Evolutionary conservation across 2,113 vertebrate genomes (phyloP).

Genomic region (Odobenus rosmarus): DNA sequence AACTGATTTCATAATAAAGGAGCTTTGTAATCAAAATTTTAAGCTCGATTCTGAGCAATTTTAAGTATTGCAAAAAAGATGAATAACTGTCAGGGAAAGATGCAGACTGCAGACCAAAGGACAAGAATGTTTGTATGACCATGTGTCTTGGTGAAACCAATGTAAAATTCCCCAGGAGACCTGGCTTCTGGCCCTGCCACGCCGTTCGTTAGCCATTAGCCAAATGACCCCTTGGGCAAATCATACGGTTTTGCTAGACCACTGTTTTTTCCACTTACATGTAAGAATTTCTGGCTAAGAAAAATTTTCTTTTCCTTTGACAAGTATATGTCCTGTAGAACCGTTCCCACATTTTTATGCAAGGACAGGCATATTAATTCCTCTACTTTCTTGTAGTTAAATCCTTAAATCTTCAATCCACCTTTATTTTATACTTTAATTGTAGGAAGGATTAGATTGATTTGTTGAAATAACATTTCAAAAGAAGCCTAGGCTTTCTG

Average conservation of each 20-base stretch:
- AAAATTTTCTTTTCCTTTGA: not conserved
- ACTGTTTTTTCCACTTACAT: not conserved
- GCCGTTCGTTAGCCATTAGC: not conserved
- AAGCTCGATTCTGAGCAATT: not conserved
- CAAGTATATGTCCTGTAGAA: not conserved
- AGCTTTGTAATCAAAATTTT: not conserved
- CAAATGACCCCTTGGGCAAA: not conserved
- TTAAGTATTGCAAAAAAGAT: not conserved
- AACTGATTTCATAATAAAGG: not conserved
- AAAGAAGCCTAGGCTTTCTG: not conserved
- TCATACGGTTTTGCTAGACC: not conserved
- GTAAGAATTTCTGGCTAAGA: slow-evolving; percentile 31
- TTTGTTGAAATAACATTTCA: slow-evolving; percentile 20
- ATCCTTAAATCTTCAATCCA: not conserved
- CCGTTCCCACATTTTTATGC: not conserved
- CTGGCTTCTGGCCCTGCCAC: not conserved
- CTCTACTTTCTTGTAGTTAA: not conserved
- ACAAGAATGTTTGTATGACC: not conserved
- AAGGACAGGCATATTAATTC: not conserved
- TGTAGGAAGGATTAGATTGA: slow-evolving; percentile 1
- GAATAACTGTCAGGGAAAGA: not conserved
- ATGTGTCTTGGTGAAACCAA: not conserved
- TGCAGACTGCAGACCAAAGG: not conserved
- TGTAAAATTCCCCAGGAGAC: not conserved
- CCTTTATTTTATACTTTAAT: slow-evolving; percentile 15